Conservation (phyloP, 2,888 invertebrate genomes). For the Scaeva pyrastri region DNA sequence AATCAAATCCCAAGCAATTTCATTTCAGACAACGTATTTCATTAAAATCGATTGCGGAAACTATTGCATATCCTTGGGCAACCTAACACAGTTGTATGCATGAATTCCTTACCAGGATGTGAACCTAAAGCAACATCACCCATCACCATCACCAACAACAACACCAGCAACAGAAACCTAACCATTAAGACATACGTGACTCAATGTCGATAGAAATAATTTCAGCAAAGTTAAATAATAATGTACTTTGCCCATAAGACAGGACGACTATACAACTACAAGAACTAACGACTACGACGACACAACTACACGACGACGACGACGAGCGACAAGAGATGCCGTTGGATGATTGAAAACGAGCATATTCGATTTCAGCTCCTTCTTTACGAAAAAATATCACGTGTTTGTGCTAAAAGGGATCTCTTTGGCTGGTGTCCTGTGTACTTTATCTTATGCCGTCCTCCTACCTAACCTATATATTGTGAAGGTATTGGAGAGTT, state of each 20-base stretch:
- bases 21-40: constrained; percentile 32
- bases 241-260: constrained; percentile 30
- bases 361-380: constrained; percentile 45
- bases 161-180: constrained; percentile 9
- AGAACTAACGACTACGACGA: no score
- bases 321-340: neutral
- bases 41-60: constrained; percentile 31
- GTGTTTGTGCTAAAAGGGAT: constrained; percentile 22
- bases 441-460: neutral
- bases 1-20: constrained; percentile 20
- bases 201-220: constrained; percentile 41
- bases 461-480: neutral
- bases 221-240: constrained; percentile 43
- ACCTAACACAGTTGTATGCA: constrained; percentile 50
- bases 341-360: constrained; percentile 47
- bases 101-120: constrained; percentile 3
- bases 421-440: constrained; percentile 19
- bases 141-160: neutral
- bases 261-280: no score
- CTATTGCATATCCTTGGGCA: constrained; percentile 30
- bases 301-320: neutral
- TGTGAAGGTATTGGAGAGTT: neutral
- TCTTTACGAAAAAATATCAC: constrained; percentile 40
- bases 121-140: neutral
- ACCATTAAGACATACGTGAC: constrained; percentile 52